These are phyloP conservation scores for Crocidura indochinensis DNA, from an alignment of 2,797 vertebrate genomes.

Conservation along the genomic window DNA sequence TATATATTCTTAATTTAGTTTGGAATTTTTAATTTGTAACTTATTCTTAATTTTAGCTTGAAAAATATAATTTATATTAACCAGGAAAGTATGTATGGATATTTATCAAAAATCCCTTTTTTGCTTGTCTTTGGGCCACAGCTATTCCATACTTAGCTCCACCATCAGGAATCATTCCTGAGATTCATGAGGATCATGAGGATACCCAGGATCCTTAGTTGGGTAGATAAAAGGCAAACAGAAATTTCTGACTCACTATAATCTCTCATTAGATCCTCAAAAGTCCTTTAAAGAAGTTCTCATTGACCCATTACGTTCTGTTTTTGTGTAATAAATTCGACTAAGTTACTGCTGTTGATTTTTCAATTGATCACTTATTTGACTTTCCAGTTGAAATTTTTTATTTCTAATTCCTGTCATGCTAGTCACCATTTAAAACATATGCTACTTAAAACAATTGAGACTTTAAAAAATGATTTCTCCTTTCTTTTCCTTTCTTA, in stretches of 20 bases:
- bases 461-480: not conserved
- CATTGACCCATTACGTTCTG: not conserved
- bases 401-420: conserved; percentile 33
- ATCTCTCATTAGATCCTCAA: too few relatives aligned
- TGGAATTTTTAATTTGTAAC: conserved; percentile 56
- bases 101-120: not conserved
- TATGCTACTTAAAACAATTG: conserved; percentile 41
- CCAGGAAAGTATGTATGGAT: conserved; percentile 16
- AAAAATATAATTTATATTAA: conserved; percentile 36
- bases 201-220: too few relatives aligned
- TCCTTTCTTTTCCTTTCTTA: too few relatives aligned
- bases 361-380: conserved; percentile 39
- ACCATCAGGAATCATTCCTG: too few relatives aligned
- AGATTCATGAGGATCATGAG: too few relatives aligned
- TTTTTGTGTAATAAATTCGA: conserved; percentile 1
- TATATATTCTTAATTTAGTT: conserved; percentile 15
- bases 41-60: not conserved
- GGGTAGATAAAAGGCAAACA: too few relatives aligned
- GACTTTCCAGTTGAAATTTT: conserved; percentile 52
- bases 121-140: too few relatives aligned
- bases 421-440: not conserved
- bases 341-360: not conserved
- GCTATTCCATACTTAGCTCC: too few relatives aligned
- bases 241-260: too few relatives aligned
- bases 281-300: not conserved